Base-by-base conservation (phyloP, 2,797 vertebrate species). In the Hydrolagus colliei region DNA sequence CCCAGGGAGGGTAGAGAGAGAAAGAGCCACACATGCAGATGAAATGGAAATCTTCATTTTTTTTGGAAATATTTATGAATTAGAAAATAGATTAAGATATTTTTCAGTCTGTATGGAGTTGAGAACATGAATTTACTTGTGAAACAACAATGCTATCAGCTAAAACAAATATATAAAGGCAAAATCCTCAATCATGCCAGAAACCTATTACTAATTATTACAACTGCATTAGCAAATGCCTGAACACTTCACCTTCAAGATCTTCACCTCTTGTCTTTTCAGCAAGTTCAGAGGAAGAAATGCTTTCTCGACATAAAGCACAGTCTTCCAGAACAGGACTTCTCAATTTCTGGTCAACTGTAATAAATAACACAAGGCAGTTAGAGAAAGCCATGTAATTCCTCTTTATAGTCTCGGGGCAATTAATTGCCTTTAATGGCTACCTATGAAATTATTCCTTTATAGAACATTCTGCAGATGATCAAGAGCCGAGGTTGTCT, bases 221-320 rank as follows among this genome's bases (percentile, higher is more conserved):
- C 7, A 63, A 32, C 13, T 35, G 32, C 52, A 71, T 84, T 84
- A 61, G 9, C 18, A 71, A 84, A 32, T 68, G 32, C 32, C 20
- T 52, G 12, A 71, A 84, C 41, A 52, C 65, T 91, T 88, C 92
- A 98, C 97, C 97, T 96, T 99, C 97, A 73, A 98, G 96, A 87
- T 98, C 97, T 7, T 97, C 98, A 5, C 97, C 95, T 62, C 94
- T 92, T 87, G 96, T 95, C 90, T 99, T 98, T 87, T 97, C 95
- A 87, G 96, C 96, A 63, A 97, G 92, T 89, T 98, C 97, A 0
- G 97, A 96, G 87, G 97, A 96, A 7, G 97, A 96, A 89, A 96
- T 91, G 16, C 94, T 96, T 93, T 99, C 97, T 90, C 98, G 98
- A 93, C 98, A 99, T 86, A 98, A 93, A 85, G 95, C 96, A 72